Conservation (phyloP, 2,113 vertebrate species). For the Cinclus cinclus region DNA sequence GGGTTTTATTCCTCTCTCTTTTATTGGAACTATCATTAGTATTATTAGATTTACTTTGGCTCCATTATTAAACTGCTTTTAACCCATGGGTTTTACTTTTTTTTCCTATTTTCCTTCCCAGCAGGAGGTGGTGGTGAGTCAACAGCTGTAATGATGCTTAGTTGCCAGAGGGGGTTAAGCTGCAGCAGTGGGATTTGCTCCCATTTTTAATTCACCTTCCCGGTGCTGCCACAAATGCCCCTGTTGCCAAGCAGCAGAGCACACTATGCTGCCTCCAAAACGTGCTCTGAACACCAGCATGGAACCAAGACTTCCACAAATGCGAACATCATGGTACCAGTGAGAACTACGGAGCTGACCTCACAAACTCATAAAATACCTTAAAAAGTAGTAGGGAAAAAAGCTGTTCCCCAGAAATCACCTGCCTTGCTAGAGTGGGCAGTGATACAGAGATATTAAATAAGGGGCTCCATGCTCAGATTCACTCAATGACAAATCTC, state of each 20-base stretch:
- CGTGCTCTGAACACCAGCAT: background rate
- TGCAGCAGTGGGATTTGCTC: background rate
- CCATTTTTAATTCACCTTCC: background rate
- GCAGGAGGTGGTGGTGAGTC: background rate
- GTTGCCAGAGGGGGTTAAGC: background rate
- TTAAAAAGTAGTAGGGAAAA: rapidly evolving
- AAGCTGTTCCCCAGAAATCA: background rate
- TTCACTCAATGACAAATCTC: background rate
- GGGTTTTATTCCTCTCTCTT: background rate
- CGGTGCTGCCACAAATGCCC: rapidly evolving
- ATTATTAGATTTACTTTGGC: background rate
- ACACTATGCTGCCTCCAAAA: background rate
- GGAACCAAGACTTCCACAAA: background rate
- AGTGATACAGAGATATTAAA: background rate
- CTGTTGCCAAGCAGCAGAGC: background rate
- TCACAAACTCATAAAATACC: background rate
- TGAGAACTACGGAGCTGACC: background rate
- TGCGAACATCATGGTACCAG: background rate
- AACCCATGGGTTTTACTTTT: background rate
- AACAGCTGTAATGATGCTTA: background rate
- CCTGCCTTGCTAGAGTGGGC: background rate
- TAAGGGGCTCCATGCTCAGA: background rate
- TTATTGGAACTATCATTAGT: background rate
- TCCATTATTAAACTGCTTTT: background rate
- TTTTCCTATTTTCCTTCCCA: background rate